Evolutionary conservation across 2,888 invertebrate genomes (phyloP), one percentile per base, ranked within the genome.

Genomic region (Hylaea fasciaria): DNA sequence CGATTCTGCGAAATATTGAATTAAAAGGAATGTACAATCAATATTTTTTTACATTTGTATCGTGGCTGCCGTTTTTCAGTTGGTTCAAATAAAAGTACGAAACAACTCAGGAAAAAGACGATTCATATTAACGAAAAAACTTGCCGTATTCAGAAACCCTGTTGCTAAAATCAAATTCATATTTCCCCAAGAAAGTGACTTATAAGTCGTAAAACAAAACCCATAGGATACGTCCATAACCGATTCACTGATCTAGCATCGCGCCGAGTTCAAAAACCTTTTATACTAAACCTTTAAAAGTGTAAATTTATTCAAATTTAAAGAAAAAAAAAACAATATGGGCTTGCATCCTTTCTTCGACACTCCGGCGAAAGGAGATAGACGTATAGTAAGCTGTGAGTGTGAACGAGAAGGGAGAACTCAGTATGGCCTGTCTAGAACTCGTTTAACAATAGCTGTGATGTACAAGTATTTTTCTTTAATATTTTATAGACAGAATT

Each of bases 261-360:
- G 68, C 64, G 22, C n/a, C 28, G 64, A 78, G 87, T 81, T 86
- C 86, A 84, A 80, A 67, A 77, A 86, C 84, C 87, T 78, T 62
- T 32, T 13, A 28, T 14, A 65, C 66, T 32, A 67, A 67, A 66
- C 80, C 84, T 83, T 86, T 88, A 82, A 87, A 88, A 86, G 88
- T 89, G 89, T 89, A 90, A 90, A 90, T 89, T 88, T 90, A 90
- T 90, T 89, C 84, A 89, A 89, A 89, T 89, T 89, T 85, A 77
- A 86, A 86, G 52, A 65, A 69, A 72, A 65, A 69, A 72, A 88
- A 87, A 86, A 13, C 72, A 72, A 84, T 80, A 71, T 74, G 78
- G 77, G 80, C 82, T 76, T 77, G 83, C 82, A 81, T 84, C 86
- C 87, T 85, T 86, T 80, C 74, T 78, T 78, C 79, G 81, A 73